Percentiles rank a stretch among this genome's conserved stretches.
These are phyloP conservation scores for Perithous albicinctus DNA, from an alignment of 2,888 invertebrate genomes.

Conservation along the genomic window DNA sequence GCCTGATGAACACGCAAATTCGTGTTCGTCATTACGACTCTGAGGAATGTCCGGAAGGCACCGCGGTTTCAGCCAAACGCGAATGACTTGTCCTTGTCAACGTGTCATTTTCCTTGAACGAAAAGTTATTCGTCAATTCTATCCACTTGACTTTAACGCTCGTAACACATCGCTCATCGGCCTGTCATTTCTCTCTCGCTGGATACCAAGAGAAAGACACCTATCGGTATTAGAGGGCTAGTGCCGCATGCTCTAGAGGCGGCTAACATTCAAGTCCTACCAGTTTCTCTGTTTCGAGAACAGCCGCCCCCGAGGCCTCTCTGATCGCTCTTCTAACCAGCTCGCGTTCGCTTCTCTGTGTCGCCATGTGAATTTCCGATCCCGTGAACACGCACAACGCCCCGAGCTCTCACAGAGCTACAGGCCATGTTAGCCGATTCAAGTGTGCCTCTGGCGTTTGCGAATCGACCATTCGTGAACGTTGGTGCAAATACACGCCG, in stretches of 20 bases:
- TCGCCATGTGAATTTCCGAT: conserved; percentile 35
- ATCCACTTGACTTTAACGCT: conserved; percentile 6
- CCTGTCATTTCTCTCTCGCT: background rate
- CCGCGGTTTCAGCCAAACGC: background rate
- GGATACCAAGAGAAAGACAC: background rate
- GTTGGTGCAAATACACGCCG: conserved; percentile 35
- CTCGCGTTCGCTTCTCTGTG: conserved; percentile 25
- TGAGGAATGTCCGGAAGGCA: background rate
- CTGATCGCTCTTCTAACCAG: conserved; percentile 5
- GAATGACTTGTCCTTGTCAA: conserved; percentile 46
- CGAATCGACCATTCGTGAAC: conserved; percentile 30
- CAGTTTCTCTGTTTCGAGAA: conserved; percentile 6
- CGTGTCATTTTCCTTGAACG: conserved; percentile 33
- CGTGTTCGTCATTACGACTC: conserved; percentile 30
- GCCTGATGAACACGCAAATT: conserved; percentile 14
- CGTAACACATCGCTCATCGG: conserved; percentile 40
- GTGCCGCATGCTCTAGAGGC: background rate
- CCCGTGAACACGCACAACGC: conserved; percentile 28
- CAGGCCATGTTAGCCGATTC: conserved; percentile 33
- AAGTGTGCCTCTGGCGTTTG: conserved; percentile 43
- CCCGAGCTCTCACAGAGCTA: conserved; percentile 1
- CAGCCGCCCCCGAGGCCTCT: conserved; percentile 6
- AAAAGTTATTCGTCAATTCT: conserved; percentile 28
- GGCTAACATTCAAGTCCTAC: conserved; percentile 15
- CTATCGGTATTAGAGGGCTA: conserved; percentile 16